Percentiles rank a stretch among this genome's conserved stretches.
Conservation (phyloP, 1,140 invertebrate genomes). For the Musca domestica region DNA sequence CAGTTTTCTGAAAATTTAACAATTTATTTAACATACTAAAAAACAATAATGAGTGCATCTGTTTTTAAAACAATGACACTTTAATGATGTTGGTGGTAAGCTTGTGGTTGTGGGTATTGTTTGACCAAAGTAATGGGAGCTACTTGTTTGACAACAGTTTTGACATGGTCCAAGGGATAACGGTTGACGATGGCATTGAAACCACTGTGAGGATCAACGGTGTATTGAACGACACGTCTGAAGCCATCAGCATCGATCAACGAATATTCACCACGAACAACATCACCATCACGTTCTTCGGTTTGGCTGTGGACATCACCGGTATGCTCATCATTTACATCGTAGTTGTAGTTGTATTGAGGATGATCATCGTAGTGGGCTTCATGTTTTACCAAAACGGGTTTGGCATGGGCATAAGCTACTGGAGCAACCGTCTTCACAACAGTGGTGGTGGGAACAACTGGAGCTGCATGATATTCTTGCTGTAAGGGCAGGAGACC, state of each 20-base stretch:
- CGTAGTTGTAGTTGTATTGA: slow-evolving; percentile 59
- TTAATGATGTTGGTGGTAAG: slow-evolving; percentile 34
- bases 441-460: slow-evolving; percentile 6
- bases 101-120: slow-evolving; percentile 25
- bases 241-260: slow-evolving; percentile 53
- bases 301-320: slow-evolving; percentile 61
- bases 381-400: slow-evolving; percentile 25
- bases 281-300: slow-evolving; percentile 60
- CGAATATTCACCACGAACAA: slow-evolving; percentile 59
- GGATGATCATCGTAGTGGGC: slow-evolving; percentile 47
- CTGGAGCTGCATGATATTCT: slow-evolving; percentile 27
- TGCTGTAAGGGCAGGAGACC: slow-evolving; percentile 26
- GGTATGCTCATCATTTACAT: slow-evolving; percentile 57
- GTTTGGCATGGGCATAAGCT: slow-evolving; percentile 12
- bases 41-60: no score
- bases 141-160: slow-evolving; percentile 18
- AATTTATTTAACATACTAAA: no score
- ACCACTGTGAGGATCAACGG: slow-evolving; percentile 44
- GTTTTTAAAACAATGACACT: slow-evolving; percentile 23
- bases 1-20: not conserved
- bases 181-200: slow-evolving; percentile 53
- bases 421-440: slow-evolving; percentile 1
- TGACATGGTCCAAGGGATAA: slow-evolving; percentile 43
- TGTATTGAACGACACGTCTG: slow-evolving; percentile 51
- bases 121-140: slow-evolving; percentile 25